phyloP scores from a whole-genome alignment of 2,888 invertebrate genomes.

The Vannuccia rotundouncinata region DNA sequence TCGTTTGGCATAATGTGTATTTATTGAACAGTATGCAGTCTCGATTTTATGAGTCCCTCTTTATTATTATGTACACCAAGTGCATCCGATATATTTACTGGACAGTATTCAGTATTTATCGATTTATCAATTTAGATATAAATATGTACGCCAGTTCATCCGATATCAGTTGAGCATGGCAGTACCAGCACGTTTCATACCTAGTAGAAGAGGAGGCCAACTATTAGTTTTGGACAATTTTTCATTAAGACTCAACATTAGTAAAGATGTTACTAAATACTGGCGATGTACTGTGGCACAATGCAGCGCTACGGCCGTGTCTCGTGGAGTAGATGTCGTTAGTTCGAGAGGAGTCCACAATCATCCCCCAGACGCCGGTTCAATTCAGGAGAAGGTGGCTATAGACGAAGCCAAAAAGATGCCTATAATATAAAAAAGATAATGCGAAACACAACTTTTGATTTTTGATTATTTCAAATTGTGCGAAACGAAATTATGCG shows the following conservation, averaged over 20 bases:
- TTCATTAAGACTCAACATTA: constrained; percentile 1
- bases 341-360: constrained; percentile 17
- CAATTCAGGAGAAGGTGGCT: constrained; percentile 8
- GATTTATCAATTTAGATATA: constrained; percentile 22
- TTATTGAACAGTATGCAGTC: no score
- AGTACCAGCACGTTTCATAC: constrained; percentile 19
- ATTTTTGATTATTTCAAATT: no score
- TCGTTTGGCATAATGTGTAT: no score
- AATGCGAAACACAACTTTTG: no score
- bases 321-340: constrained; percentile 21
- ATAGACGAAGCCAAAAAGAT: constrained; percentile 3
- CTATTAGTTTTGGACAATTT: constrained; percentile 9
- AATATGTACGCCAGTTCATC: constrained; percentile 10
- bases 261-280: not conserved
- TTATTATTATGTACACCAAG: no score
- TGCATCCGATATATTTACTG: constrained; percentile 14
- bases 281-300: no score
- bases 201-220: constrained; percentile 11
- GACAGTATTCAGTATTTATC: constrained; percentile 6
- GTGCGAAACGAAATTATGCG: no score
- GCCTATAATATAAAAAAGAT: no score
- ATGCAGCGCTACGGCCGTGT: constrained; percentile 22
- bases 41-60: no score
- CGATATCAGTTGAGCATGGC: constrained; percentile 4
- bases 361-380: constrained; percentile 21